Percentiles rank a stretch among this genome's conserved stretches.
Conservation (phyloP, 2,888 invertebrate species). For the Hetaerina titia region DNA sequence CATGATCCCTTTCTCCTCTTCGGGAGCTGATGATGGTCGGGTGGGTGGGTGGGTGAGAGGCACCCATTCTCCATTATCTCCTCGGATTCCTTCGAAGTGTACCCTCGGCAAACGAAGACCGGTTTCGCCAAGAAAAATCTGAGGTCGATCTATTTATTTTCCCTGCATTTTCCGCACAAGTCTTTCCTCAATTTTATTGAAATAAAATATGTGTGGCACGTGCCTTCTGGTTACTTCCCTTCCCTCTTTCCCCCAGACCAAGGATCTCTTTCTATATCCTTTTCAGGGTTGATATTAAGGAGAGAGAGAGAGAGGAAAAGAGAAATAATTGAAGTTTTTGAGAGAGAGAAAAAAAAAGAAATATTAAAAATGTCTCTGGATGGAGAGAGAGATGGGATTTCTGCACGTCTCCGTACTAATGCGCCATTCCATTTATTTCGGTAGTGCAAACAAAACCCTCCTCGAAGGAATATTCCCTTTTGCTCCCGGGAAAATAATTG, state of each 20-base stretch:
- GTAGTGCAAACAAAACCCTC: not conserved
- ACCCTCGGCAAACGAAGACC: not conserved
- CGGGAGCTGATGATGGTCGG: not conserved
- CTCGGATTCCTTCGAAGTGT: not conserved
- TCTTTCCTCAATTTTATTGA: not conserved
- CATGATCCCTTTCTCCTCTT: not conserved
- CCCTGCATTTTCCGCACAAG: not conserved
- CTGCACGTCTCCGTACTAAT: not conserved
- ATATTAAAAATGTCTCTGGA: no score
- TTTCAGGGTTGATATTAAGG: not conserved
- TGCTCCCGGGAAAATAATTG: not conserved
- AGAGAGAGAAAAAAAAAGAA: not conserved
- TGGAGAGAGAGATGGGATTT: not conserved
- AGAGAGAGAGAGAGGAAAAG: not conserved
- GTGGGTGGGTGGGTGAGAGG: not conserved
- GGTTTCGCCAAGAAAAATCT: not conserved
- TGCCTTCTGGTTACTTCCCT: not conserved
- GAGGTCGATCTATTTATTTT: not conserved
- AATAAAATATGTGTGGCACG: not conserved
- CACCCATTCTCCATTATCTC: not conserved
- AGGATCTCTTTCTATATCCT: not conserved
- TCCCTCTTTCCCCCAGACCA: not conserved
- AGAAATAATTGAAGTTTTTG: not conserved
- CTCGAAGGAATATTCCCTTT: not conserved
- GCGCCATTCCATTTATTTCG: not conserved